Evolutionary conservation across 2,113 vertebrate species (phyloP).

Genomic region (Pterocles orientalis): DNA sequence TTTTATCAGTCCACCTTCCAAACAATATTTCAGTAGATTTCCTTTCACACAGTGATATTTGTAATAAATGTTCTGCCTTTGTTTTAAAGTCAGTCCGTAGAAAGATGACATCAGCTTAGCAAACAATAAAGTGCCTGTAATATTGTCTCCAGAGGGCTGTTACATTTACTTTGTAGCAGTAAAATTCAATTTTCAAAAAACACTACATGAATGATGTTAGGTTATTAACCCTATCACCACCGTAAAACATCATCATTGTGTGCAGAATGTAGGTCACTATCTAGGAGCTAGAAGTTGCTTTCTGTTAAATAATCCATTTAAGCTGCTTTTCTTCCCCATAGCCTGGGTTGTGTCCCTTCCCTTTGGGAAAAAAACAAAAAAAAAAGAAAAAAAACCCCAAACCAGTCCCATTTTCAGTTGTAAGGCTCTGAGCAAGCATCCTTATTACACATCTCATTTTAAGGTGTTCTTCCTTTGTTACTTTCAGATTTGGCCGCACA

Average conservation of each 20-base stretch:
- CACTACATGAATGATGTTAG: slow-evolving; percentile 84
- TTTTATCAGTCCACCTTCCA: slow-evolving; percentile 86
- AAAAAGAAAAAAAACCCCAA: no score
- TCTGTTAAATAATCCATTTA: slow-evolving; percentile 83
- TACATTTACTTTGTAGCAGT: slow-evolving; percentile 94
- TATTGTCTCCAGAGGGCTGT: slow-evolving; percentile 91
- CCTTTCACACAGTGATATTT: slow-evolving; percentile 96
- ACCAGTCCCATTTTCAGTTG: slow-evolving; percentile 48
- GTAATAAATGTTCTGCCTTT: slow-evolving; percentile 96
- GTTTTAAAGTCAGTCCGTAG: slow-evolving; percentile 89
- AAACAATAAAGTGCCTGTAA: slow-evolving; percentile 98
- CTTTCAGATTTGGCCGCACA: slow-evolving; percentile 22
- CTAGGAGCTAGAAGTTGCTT: slow-evolving; percentile 76
- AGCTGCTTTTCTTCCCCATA: slow-evolving; percentile 76
- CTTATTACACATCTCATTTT: slow-evolving; percentile 50
- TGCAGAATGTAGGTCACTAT: slow-evolving; percentile 81
- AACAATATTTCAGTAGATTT: slow-evolving; percentile 93
- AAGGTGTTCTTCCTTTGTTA: slow-evolving; percentile 66
- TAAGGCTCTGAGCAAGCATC: slow-evolving; percentile 8
- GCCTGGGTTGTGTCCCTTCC: slow-evolving; percentile 54
- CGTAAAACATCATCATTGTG: slow-evolving; percentile 79
- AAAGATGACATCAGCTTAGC: slow-evolving; percentile 98
- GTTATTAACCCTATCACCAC: slow-evolving; percentile 84
- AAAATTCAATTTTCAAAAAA: slow-evolving; percentile 90
- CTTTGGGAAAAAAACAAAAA: neutral